Percentiles rank a stretch among this genome's conserved stretches.
phyloP scores from a whole-genome alignment of 2,888 invertebrate genomes.

The Tetragonula carbonaria region DNA sequence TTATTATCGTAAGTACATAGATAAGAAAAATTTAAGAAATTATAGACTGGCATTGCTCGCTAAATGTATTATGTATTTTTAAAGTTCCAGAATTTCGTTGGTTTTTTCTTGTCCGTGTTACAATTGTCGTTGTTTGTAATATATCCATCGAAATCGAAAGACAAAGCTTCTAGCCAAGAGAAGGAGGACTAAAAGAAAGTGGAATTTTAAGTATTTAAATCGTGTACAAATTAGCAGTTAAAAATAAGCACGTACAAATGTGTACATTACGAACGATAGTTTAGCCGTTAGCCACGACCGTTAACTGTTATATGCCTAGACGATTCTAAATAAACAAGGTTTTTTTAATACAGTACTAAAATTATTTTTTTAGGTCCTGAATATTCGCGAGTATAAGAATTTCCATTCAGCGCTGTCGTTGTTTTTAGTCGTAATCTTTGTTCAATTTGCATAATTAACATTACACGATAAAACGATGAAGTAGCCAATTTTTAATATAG shows the following conservation, averaged over 20 bases:
- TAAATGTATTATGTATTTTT: slow-evolving; percentile 72
- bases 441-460: background rate
- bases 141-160: slow-evolving; percentile 85
- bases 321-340: background rate
- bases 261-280: background rate
- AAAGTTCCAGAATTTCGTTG: slow-evolving; percentile 90
- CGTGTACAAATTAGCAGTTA: background rate
- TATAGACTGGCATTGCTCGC: background rate
- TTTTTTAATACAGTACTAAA: background rate
- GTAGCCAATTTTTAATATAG: background rate
- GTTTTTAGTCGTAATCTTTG: background rate
- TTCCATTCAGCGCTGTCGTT: background rate
- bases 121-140: slow-evolving; percentile 90
- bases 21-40: background rate
- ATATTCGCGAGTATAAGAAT: background rate
- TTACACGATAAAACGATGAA: background rate
- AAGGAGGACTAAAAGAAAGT: slow-evolving; percentile 46
- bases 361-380: background rate
- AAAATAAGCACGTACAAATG: background rate
- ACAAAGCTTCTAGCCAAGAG: slow-evolving; percentile 21
- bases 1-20: slow-evolving; percentile 89
- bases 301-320: background rate
- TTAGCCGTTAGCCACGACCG: too few relatives aligned
- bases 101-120: slow-evolving; percentile 86
- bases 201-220: background rate